Base-by-base conservation (phyloP, 2,888 invertebrate genomes). In the Ptychoptera contaminata region DNA sequence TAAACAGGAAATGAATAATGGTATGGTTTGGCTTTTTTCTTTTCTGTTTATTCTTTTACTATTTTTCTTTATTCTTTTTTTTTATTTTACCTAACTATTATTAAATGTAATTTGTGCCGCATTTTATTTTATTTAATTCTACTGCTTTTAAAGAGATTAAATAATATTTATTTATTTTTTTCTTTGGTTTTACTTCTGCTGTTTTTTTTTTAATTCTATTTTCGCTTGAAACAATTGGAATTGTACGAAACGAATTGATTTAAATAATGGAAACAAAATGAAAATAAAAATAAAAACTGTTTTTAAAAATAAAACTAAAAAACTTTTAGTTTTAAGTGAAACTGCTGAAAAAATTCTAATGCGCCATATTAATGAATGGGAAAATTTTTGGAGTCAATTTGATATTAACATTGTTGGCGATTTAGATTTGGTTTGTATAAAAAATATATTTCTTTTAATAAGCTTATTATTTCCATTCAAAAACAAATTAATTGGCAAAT, bases 351-450 rank as follows among this genome's bases (percentile, higher is more conserved):
- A 69, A 32, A 53, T 72, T 43, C 65, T 65, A 43, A 55, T 63
- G 43, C 69, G 64, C 14, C 76, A 76, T 46, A 56, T 64, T 2
- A 55, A 58, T 1, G 58, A 65, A 16, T 76, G 76, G 76, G 56
- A 60, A 16, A 54, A 57, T 23, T 61, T 73, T 14, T 70, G 73
- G 58, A 56, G 63, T 2, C 59, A 69, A 8, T 71, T 69, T n/a
- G 63, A 64, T 10, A 61, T 76, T 15, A 61, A 68, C 7, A 59
- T 74, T 3, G 65, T 65, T 48, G 73, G 71, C 7, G 69, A 72
- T 52, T 53, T 69, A 43, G 61, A 71, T 48, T 54, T 76, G 56
- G 72, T 72, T 49, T 32, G n/a, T 32, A 8, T 32, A 7, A 7
- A 7, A 3, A 7, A 3, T 9, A 7, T 11, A 8, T 32, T 32